Evolutionary conservation across 2,113 vertebrate species (phyloP).

Genomic region (Hippocampus mohnikei): DNA sequence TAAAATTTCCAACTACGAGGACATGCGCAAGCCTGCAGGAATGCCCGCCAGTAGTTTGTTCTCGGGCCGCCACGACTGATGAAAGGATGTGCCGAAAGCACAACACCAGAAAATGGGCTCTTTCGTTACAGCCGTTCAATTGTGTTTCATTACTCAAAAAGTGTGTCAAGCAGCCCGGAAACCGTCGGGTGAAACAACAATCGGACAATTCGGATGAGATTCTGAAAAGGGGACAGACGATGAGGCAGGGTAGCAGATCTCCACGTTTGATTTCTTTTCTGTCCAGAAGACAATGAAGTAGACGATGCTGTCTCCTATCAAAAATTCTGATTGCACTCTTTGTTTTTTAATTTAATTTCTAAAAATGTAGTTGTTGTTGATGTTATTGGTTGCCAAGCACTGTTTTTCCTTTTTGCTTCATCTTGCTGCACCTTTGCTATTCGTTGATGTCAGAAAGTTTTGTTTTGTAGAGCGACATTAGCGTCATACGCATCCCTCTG

Average conservation of each 20-base stretch:
- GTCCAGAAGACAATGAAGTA: conserved; percentile 68
- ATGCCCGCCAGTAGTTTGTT: conserved; percentile 62
- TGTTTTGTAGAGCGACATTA: conserved; percentile 65
- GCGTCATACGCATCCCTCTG: conserved; percentile 67
- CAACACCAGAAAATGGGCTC: conserved; percentile 52
- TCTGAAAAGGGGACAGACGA: conserved; percentile 60
- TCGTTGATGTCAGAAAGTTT: conserved; percentile 65
- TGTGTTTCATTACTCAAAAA: conserved; percentile 69
- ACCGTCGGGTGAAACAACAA: conserved; percentile 66
- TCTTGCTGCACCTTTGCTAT: conserved; percentile 62
- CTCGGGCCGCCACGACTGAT: conserved; percentile 59
- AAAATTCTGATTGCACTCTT: conserved; percentile 66
- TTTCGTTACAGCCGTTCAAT: conserved; percentile 69
- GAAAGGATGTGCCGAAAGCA: conserved; percentile 65
- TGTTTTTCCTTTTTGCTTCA: conserved; percentile 64
- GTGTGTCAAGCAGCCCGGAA: conserved; percentile 67
- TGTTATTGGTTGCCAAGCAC: conserved; percentile 75
- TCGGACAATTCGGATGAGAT: conserved; percentile 61
- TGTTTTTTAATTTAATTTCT: conserved; percentile 48
- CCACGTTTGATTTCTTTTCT: conserved; percentile 53
- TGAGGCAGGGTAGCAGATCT: conserved; percentile 61
- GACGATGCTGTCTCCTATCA: conserved; percentile 63
- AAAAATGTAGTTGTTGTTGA: conserved; percentile 64
- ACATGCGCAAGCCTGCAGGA: conserved; percentile 49
- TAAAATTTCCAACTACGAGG: conserved; percentile 2